These are phyloP conservation scores for mouse (Mus musculus) DNA, from an alignment of 2,113 vertebrate species.

Conservation along the genomic window DNA sequence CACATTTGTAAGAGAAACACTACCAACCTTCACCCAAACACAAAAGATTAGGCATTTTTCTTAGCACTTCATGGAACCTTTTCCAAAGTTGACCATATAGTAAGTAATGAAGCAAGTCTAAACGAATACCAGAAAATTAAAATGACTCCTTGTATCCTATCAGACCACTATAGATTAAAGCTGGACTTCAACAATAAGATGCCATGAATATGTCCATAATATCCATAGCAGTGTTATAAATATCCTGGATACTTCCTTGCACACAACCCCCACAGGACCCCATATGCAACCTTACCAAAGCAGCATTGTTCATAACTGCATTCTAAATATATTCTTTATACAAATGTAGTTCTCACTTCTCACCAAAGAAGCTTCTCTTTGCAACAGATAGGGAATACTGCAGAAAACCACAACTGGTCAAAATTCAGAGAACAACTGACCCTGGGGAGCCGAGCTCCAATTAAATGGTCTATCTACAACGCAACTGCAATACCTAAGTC, in stretches of 20 bases:
- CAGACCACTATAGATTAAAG: no score
- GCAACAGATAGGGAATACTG: background rate
- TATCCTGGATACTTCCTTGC: background rate
- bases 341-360: background rate
- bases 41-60: no score
- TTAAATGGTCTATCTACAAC: background rate
- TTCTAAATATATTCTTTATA: background rate
- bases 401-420: background rate
- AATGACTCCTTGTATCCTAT: no score
- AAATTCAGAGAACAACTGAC: background rate
- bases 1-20: no score
- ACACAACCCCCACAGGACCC: background rate
- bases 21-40: no score
- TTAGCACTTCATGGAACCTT: no score
- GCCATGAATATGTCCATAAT: background rate
- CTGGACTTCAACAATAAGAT: background rate
- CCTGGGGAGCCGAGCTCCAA: background rate
- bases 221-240: background rate
- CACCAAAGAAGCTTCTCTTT: background rate
- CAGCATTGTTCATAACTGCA: background rate
- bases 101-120: no score
- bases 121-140: no score
- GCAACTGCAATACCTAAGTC: background rate
- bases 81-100: no score
- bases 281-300: background rate